phyloP scores from a whole-genome alignment of 2,888 invertebrate species.

The Plebejus anna region DNA sequence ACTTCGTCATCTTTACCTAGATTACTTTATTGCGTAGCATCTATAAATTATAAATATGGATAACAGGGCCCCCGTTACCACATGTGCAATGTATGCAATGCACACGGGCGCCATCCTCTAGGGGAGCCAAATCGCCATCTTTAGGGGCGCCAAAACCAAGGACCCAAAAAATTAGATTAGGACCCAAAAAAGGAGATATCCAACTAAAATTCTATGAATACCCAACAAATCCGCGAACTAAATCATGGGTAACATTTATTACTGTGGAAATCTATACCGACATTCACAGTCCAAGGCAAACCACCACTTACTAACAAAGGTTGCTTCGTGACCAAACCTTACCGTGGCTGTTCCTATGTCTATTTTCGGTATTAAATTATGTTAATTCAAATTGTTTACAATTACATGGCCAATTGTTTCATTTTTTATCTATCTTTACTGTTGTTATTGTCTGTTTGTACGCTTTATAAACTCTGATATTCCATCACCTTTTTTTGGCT shows the following conservation, averaged over 20 bases:
- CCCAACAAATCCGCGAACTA: slow-evolving; percentile 5
- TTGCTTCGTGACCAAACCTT: slow-evolving; percentile 58
- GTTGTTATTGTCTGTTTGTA: background rate
- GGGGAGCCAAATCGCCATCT: too few relatives aligned
- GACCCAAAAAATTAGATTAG: too few relatives aligned
- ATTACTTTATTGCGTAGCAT: background rate
- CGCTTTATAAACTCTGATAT: background rate
- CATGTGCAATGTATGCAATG: too few relatives aligned
- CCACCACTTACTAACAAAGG: slow-evolving; percentile 61
- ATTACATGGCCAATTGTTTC: background rate
- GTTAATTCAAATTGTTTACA: slow-evolving; percentile 36
- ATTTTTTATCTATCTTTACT: background rate
- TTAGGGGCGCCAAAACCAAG: too few relatives aligned
- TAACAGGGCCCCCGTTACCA: too few relatives aligned
- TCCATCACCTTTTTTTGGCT: background rate
- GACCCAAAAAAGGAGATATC: background rate
- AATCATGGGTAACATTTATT: slow-evolving; percentile 10
- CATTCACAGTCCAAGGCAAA: slow-evolving; percentile 60
- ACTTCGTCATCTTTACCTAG: background rate
- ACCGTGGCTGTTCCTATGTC: slow-evolving; percentile 41
- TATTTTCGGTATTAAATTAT: slow-evolving; percentile 44
- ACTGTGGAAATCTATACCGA: slow-evolving; percentile 49
- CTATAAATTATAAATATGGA: too few relatives aligned
- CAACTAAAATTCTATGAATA: background rate
- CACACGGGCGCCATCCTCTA: too few relatives aligned